phyloP scores from a whole-genome alignment of 2,797 vertebrate species.

The Hydrophis major region DNA sequence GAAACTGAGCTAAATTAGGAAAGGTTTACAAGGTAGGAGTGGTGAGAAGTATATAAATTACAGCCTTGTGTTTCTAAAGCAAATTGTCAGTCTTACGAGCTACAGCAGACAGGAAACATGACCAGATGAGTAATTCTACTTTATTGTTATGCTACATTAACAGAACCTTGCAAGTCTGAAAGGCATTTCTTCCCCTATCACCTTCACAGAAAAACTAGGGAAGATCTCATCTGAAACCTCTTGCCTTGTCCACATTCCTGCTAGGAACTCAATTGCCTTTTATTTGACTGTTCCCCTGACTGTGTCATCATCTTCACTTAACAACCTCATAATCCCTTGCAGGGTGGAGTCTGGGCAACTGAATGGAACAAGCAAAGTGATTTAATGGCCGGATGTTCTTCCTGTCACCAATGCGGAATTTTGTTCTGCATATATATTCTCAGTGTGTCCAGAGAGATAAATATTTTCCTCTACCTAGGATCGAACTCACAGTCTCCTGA shows the following conservation, averaged over 20 bases:
- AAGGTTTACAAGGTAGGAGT: neutral
- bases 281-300: too few species aligned
- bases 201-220: neutral
- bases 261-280: neutral
- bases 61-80: constrained; percentile 5
- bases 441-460: too few species aligned
- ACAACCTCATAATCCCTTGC: too few species aligned
- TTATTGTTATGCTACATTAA: neutral
- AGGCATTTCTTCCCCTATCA: too few species aligned
- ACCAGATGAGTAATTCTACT: neutral
- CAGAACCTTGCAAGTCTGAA: neutral
- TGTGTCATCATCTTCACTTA: too few species aligned
- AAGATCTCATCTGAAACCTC: neutral
- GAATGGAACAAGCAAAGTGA: too few species aligned
- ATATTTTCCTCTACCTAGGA: too few species aligned
- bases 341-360: too few species aligned
- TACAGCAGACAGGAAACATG: neutral
- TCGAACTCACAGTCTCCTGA: too few species aligned
- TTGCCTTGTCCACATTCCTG: neutral
- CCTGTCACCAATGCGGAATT: too few species aligned
- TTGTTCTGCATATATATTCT: too few species aligned
- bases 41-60: neutral
- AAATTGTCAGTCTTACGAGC: neutral
- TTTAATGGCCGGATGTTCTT: too few species aligned
- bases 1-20: neutral